These are phyloP conservation scores for Picathartes gymnocephalus DNA, from an alignment of 2,113 vertebrate genomes.

Conservation along the genomic window DNA sequence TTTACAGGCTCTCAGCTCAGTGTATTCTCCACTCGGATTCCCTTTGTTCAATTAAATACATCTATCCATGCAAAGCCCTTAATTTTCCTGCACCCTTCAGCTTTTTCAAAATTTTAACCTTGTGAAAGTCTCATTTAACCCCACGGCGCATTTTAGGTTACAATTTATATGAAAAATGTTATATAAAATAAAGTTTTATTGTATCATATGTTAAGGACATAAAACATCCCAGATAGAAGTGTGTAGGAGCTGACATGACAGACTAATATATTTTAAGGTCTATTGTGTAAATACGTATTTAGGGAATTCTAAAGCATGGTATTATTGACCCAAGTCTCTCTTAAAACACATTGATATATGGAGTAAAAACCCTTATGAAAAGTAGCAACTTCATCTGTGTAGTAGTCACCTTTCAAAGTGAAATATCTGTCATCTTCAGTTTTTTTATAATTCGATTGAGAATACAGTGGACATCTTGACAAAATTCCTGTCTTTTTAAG, in stretches of 20 bases:
- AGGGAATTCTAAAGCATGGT: slow-evolving; percentile 73
- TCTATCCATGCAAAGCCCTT: neutral
- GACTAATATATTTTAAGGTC: slow-evolving; percentile 72
- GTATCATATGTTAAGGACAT: slow-evolving; percentile 67
- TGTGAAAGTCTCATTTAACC: slow-evolving; percentile 29
- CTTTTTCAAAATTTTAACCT: slow-evolving; percentile 5
- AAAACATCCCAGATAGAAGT: slow-evolving; percentile 58
- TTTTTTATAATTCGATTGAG: slow-evolving; percentile 48
- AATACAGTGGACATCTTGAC: neutral
- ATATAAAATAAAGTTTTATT: slow-evolving; percentile 65
- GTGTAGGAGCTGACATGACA: slow-evolving; percentile 56
- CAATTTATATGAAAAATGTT: slow-evolving; percentile 40
- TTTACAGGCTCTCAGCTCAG: neutral
- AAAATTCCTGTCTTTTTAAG: slow-evolving; percentile 29
- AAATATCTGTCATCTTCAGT: slow-evolving; percentile 60
- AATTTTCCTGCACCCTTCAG: neutral
- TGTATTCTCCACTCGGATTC: neutral
- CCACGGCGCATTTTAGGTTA: neutral
- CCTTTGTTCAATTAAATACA: neutral
- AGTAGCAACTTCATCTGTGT: slow-evolving; percentile 56
- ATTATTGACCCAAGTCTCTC: slow-evolving; percentile 70
- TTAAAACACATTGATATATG: slow-evolving; percentile 69
- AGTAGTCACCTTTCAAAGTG: slow-evolving; percentile 67
- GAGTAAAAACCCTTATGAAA: slow-evolving; percentile 68
- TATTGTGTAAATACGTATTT: slow-evolving; percentile 72